phyloP scores from a whole-genome alignment of 2,797 vertebrate species.

The Phoeniculus purpureus region DNA sequence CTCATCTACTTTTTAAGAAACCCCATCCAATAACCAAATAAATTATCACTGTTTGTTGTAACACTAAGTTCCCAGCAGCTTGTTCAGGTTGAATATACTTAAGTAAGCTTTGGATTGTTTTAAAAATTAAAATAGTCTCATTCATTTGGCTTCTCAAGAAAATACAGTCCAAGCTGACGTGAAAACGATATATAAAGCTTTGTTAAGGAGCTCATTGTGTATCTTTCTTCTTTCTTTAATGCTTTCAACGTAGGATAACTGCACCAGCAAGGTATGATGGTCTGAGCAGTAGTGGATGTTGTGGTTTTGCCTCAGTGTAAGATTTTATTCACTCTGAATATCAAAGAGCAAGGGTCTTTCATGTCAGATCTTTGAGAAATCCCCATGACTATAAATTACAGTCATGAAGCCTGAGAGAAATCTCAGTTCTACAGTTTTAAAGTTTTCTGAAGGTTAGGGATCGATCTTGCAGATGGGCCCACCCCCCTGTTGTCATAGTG shows the following conservation, averaged over 20 bases:
- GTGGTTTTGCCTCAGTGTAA: not conserved
- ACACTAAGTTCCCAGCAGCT: not conserved
- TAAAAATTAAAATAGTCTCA: not conserved
- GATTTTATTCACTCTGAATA: not conserved
- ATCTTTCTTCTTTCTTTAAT: conserved; percentile 78
- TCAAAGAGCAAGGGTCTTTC: not conserved
- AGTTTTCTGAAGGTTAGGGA: not conserved
- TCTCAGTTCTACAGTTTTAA: not conserved
- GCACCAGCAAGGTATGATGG: conserved; percentile 94
- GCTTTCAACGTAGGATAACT: conserved; percentile 94
- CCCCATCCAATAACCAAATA: not conserved
- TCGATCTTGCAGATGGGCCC: not conserved
- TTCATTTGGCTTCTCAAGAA: not conserved
- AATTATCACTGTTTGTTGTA: not conserved
- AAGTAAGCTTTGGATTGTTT: not conserved
- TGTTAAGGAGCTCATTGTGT: conserved; percentile 40
- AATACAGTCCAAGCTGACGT: not conserved
- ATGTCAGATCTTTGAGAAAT: not conserved
- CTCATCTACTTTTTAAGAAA: not conserved
- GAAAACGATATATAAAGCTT: not conserved
- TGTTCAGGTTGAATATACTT: not conserved
- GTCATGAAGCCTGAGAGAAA: not conserved
- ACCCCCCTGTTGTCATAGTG: not conserved
- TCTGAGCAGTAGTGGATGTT: not conserved
- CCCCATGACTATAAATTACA: not conserved